Percentiles rank a stretch among this genome's conserved stretches.
phyloP scores from a whole-genome alignment of 2,797 vertebrate genomes.

The Chloroceryle amazona region DNA sequence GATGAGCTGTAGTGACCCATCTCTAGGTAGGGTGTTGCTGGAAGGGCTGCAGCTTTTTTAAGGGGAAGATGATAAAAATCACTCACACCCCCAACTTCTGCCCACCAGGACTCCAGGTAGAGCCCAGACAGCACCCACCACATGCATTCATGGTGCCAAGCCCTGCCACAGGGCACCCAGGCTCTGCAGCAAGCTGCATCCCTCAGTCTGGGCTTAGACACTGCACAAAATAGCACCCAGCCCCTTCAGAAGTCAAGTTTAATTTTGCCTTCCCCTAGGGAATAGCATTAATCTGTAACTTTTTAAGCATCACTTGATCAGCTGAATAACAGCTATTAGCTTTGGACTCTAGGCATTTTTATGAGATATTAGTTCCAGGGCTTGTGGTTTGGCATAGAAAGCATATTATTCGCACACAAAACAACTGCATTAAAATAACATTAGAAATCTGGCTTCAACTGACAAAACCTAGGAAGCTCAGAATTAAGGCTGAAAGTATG shows the following conservation, averaged over 20 bases:
- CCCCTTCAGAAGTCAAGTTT: not conserved
- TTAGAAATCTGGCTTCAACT: constrained; percentile 79
- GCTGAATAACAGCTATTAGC: constrained; percentile 79
- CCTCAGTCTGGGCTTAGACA: not conserved
- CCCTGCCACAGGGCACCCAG: not conserved
- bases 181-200: not conserved
- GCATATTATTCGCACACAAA: constrained; percentile 81
- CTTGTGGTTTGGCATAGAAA: constrained; percentile 84
- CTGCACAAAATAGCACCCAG: not conserved
- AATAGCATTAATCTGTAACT: constrained; percentile 52
- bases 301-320: constrained; percentile 65
- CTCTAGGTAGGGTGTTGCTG: not conserved
- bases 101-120: rapidly evolving
- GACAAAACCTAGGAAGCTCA: constrained; percentile 78
- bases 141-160: rapidly evolving
- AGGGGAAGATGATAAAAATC: not conserved
- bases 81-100: not conserved
- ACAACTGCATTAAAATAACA: constrained; percentile 84
- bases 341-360: constrained; percentile 82
- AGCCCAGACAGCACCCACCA: rapidly evolving
- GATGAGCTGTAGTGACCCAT: not conserved
- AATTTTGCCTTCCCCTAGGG: constrained; percentile 21
- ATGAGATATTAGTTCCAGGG: constrained; percentile 83
- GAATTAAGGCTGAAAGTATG: constrained; percentile 72
- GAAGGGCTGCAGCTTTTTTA: not conserved